Conservation (phyloP, 2,888 invertebrate genomes). For the Ptilodon capucinus region DNA sequence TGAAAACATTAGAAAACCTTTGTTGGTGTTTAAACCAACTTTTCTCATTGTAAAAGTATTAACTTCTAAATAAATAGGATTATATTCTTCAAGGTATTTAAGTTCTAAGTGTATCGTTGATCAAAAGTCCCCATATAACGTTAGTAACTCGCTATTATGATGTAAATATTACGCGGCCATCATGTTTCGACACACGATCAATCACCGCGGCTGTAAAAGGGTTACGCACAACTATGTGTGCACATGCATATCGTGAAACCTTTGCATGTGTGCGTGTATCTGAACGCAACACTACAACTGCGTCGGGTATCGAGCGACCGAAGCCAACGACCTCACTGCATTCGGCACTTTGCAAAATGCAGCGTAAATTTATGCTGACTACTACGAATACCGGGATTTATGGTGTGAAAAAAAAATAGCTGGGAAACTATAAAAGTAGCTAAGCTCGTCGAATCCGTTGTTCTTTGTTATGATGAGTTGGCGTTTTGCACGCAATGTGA, state of each 20-base stretch:
- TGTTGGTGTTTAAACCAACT: too few species aligned
- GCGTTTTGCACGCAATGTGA: not conserved
- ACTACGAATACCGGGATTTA: slow-evolving; percentile 30
- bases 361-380: slow-evolving; percentile 35
- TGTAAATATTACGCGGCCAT: slow-evolving; percentile 11
- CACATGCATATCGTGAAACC: slow-evolving; percentile 2
- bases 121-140: not conserved
- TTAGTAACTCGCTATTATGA: slow-evolving; percentile 4
- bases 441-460: slow-evolving; percentile 4
- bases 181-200: slow-evolving; percentile 7
- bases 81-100: not conserved
- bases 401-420: slow-evolving; percentile 30
- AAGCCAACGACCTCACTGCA: slow-evolving; percentile 32
- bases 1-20: not conserved
- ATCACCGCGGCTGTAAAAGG: slow-evolving; percentile 13
- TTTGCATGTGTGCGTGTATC: slow-evolving; percentile 16
- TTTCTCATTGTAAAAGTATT: too few species aligned
- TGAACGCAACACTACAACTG: slow-evolving; percentile 23
- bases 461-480: not conserved
- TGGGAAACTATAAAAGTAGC: slow-evolving; percentile 16
- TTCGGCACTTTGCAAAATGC: slow-evolving; percentile 18
- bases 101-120: not conserved
- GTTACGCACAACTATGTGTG: slow-evolving; percentile 13
- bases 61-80: too few species aligned
- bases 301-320: slow-evolving; percentile 29